These are phyloP conservation scores for Leucopsar rothschildi DNA, from an alignment of 2,113 vertebrate genomes.

Conservation along the genomic window DNA sequence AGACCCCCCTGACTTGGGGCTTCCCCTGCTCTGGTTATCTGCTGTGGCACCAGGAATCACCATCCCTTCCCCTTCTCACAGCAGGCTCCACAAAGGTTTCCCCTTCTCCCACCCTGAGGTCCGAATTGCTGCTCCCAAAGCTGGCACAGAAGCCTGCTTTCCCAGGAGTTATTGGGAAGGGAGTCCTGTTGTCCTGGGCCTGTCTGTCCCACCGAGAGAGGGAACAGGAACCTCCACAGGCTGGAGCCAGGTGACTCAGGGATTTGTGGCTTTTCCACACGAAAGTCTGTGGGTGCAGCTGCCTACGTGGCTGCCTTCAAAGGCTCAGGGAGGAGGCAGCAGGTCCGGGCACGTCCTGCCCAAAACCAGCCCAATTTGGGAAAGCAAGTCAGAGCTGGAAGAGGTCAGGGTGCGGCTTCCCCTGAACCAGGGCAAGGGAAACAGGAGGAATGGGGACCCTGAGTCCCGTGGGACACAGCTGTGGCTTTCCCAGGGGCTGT, in stretches of 20 bases:
- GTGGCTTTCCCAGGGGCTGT: background rate
- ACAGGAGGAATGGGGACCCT: background rate
- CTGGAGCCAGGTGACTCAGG: slow-evolving; percentile 9
- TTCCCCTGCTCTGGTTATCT: background rate
- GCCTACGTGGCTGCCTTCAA: slow-evolving; percentile 40
- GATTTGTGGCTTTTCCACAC: background rate
- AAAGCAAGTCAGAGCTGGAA: slow-evolving; percentile 46
- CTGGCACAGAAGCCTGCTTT: background rate
- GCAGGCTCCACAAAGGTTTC: background rate
- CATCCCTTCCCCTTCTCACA: background rate
- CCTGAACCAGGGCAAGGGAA: background rate
- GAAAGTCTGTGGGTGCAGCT: background rate
- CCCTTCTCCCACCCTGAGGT: fast-evolving
- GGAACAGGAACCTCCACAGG: background rate
- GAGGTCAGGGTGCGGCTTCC: slow-evolving; percentile 52
- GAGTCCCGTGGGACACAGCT: background rate
- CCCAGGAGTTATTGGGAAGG: background rate
- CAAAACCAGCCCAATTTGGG: background rate
- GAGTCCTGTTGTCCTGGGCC: background rate
- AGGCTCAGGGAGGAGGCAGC: background rate
- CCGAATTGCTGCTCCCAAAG: background rate
- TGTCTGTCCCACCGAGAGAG: background rate
- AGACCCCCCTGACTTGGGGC: background rate
- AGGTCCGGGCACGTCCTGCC: slow-evolving; percentile 34
- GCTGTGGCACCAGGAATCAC: background rate